Conservation (phyloP, 2,113 vertebrate genomes). For the Synchiropus splendidus region DNA sequence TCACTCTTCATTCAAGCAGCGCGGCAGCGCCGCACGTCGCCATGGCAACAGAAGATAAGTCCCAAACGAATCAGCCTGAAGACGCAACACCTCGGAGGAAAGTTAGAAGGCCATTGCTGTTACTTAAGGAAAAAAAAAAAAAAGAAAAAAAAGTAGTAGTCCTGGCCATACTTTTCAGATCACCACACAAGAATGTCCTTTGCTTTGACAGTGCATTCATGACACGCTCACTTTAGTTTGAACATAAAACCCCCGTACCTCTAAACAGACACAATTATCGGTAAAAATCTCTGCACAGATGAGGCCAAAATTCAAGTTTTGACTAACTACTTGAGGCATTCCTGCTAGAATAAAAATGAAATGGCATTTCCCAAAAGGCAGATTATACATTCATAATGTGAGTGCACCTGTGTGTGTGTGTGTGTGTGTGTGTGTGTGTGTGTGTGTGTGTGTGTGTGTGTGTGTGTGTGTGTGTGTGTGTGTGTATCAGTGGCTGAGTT, state of each 20-base stretch:
- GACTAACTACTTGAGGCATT: constrained; percentile 22
- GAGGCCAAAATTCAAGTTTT: too few relatives aligned
- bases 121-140: too few relatives aligned
- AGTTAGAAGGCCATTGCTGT: constrained; percentile 30
- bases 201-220: constrained; percentile 7
- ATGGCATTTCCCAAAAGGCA: constrained; percentile 45
- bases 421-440: constrained; percentile 1
- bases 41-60: constrained; percentile 25
- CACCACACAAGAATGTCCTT: background rate
- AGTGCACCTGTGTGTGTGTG: constrained; percentile 9
- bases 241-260: constrained; percentile 29
- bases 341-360: constrained; percentile 15
- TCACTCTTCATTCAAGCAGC: constrained; percentile 94
- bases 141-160: too few relatives aligned
- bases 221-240: constrained; percentile 9
- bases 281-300: background rate
- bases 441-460: constrained; percentile 11
- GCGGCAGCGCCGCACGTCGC: constrained; percentile 32
- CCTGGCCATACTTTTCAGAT: background rate
- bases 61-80: constrained; percentile 70
- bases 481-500: constrained; percentile 23
- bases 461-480: constrained; percentile 3
- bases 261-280: constrained; percentile 1
- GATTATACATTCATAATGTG: constrained; percentile 63
- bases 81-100: constrained; percentile 70